A percentile compares a stretch with the other conserved stretches of the same genome.
Evolutionary conservation across 2,888 invertebrate species (phyloP).

Genomic region (Biston betularia): DNA sequence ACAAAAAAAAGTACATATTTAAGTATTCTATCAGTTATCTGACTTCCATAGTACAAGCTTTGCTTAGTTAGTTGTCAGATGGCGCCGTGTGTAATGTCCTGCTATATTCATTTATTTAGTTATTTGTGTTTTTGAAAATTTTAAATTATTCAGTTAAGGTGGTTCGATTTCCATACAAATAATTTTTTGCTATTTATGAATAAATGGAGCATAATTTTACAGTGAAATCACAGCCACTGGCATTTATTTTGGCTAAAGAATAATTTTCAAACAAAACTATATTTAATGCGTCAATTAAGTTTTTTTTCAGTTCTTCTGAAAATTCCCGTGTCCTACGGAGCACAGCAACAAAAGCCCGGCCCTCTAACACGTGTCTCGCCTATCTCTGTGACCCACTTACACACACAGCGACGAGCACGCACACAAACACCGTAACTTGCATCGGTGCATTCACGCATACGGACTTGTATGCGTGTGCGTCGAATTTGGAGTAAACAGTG

Average conservation of each 20-base stretch:
- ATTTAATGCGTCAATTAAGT: not conserved
- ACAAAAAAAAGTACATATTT: too few relatives aligned
- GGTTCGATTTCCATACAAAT: too few relatives aligned
- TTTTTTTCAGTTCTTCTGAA: not conserved
- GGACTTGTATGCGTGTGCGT: conserved; percentile 51
- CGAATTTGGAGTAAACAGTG: conserved; percentile 63
- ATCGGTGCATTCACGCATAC: conserved; percentile 59
- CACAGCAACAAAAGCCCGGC: conserved; percentile 73
- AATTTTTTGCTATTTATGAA: too few relatives aligned
- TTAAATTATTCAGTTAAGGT: too few relatives aligned
- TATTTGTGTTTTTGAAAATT: too few relatives aligned
- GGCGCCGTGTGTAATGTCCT: too few relatives aligned
- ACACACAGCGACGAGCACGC: conserved; percentile 58
- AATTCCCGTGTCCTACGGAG: conserved; percentile 28
- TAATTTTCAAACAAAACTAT: not conserved
- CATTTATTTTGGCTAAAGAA: not conserved
- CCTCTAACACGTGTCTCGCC: conserved; percentile 83
- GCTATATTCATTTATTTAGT: too few relatives aligned
- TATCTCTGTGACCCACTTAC: conserved; percentile 85
- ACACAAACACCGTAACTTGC: conserved; percentile 52
- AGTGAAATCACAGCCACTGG: too few relatives aligned
- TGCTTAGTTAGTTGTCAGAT: too few relatives aligned
- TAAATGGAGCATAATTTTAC: too few relatives aligned
- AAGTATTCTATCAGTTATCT: too few relatives aligned
- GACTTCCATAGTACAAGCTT: too few relatives aligned